Conservation (phyloP, 30 jellyfish, hydroid and myxozoan genomes). For the Sanderia malayensis region DNA sequence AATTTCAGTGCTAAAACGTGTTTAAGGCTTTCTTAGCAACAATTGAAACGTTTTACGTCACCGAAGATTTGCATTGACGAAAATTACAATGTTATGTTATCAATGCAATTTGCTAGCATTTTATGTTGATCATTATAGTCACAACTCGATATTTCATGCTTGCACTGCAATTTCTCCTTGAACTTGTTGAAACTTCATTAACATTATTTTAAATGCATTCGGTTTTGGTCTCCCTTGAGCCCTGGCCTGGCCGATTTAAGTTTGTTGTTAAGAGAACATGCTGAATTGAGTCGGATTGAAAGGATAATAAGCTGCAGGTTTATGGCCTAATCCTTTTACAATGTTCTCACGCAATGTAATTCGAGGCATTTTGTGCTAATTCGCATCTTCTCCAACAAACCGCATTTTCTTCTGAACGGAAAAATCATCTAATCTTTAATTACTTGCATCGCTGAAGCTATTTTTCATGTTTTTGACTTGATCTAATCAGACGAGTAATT, state of each 20-base stretch:
- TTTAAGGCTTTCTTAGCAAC: no score
- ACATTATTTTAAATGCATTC: no score
- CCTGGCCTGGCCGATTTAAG: neutral
- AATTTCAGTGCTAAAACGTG: no score
- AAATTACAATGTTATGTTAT: no score
- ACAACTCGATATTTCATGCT: no score
- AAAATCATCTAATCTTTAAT: slow-evolving; percentile 1
- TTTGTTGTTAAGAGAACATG: neutral
- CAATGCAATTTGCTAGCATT: no score
- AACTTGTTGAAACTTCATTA: no score
- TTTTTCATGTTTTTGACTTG: neutral
- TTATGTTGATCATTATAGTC: no score
- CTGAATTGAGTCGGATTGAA: neutral
- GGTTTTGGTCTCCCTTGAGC: neutral
- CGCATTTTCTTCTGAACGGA: slow-evolving; percentile 11
- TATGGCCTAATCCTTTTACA: slow-evolving; percentile 14
- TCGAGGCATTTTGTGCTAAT: slow-evolving; percentile 5
- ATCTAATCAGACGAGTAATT: neutral
- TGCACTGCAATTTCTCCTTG: no score
- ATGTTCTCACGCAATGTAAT: slow-evolving; percentile 29
- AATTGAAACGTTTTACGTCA: no score
- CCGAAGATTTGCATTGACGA: no score
- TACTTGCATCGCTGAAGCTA: slow-evolving; percentile 8
- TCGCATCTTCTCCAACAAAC: slow-evolving; percentile 21
- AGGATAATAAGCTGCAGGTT: slow-evolving; percentile 9